phyloP scores from a whole-genome alignment of 1,140 invertebrate species.

The Cydia pomonella region DNA sequence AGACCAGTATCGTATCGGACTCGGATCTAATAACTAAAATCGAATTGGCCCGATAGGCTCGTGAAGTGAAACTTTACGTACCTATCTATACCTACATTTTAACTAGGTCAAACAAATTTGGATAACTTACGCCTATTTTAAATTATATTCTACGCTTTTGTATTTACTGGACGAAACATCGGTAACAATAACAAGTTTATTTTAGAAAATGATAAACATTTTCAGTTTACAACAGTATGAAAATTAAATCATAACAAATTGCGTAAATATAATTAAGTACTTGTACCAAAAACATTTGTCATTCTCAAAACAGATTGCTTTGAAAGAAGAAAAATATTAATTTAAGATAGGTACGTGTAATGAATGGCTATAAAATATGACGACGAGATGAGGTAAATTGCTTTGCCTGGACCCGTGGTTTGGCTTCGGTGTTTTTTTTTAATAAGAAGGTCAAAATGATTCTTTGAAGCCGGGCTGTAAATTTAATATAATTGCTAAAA shows the following conservation, averaged over 20 bases:
- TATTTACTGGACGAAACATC: neutral
- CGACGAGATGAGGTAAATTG: conserved; percentile 27
- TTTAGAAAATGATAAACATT: neutral
- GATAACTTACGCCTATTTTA: too few species aligned
- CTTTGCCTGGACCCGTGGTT: conserved; percentile 40
- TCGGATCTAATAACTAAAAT: too few species aligned
- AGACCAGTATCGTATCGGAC: too few species aligned
- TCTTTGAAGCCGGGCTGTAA: conserved; percentile 51
- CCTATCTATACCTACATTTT: neutral
- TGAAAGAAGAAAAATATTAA: conserved; percentile 32
- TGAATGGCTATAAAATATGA: conserved; percentile 19
- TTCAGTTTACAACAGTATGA: neutral
- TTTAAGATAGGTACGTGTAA: conserved; percentile 23
- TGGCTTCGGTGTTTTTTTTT: conserved; percentile 45
- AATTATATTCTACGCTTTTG: neutral
- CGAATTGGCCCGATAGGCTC: too few species aligned
- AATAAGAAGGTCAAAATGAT: conserved; percentile 47
- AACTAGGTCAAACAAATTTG: neutral
- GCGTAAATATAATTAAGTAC: conserved; percentile 14
- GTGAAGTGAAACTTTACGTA: neutral
- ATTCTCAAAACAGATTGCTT: conserved; percentile 25
- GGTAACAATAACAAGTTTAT: neutral
- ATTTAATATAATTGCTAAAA: conserved; percentile 62
- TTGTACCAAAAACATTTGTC: conserved; percentile 30
- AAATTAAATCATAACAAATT: conserved; percentile 19